These are phyloP conservation scores for Enteromius trimaculatus DNA, from an alignment of 2,797 vertebrate species.

Conservation along the genomic window DNA sequence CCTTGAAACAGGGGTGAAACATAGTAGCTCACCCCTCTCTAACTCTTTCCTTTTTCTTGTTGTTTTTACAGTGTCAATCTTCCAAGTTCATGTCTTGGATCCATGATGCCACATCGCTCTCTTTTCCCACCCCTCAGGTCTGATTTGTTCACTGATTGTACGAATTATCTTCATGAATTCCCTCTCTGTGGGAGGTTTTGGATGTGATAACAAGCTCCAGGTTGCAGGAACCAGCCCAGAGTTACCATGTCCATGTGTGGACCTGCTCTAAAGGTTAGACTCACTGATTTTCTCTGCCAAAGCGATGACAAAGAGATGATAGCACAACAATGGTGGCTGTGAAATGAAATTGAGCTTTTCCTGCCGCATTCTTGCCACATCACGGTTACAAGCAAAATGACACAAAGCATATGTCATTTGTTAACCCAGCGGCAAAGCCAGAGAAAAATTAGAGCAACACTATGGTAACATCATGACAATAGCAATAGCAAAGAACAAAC, in stretches of 20 bases:
- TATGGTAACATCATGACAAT: slow-evolving; percentile 49
- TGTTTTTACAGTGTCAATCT: slow-evolving; percentile 28
- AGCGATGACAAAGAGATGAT: slow-evolving; percentile 6
- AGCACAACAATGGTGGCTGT: slow-evolving; percentile 29
- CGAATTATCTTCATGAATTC: slow-evolving; percentile 26
- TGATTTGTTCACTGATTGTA: slow-evolving; percentile 21
- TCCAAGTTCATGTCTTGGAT: slow-evolving; percentile 8
- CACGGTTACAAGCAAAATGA: not conserved
- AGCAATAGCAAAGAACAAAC: slow-evolving; percentile 38
- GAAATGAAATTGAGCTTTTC: slow-evolving; percentile 36
- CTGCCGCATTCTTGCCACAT: slow-evolving; percentile 21
- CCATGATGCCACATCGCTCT: not conserved
- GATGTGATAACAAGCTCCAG: slow-evolving; percentile 36
- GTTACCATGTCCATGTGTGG: slow-evolving; percentile 39
- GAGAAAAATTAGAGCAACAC: slow-evolving; percentile 25
- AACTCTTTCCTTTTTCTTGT: not conserved
- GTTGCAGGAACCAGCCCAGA: slow-evolving; percentile 8
- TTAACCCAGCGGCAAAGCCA: slow-evolving; percentile 23
- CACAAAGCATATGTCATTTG: slow-evolving; percentile 31
- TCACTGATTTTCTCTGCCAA: slow-evolving; percentile 33
- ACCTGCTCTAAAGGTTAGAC: slow-evolving; percentile 25
- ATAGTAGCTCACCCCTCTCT: slow-evolving; percentile 13
- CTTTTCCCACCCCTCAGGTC: not conserved
- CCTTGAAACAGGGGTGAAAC: slow-evolving; percentile 20
- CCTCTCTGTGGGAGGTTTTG: slow-evolving; percentile 45